phyloP scores from a whole-genome alignment of 2,888 invertebrate species.

The Ophion slaviceki region DNA sequence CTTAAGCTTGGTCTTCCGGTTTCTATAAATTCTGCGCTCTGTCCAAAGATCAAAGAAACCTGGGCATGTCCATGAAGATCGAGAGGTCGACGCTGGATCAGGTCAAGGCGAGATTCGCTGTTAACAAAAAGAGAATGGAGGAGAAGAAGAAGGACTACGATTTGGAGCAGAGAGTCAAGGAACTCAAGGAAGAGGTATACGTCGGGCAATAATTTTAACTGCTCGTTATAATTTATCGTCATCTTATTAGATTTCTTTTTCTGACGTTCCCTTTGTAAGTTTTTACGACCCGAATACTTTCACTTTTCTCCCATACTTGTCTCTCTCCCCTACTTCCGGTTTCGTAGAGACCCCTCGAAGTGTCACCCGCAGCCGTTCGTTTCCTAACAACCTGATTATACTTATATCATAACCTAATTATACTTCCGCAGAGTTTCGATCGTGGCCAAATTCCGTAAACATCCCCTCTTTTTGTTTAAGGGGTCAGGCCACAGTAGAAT shows the following conservation, averaged over 20 bases:
- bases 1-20: neutral
- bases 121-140: conserved; percentile 96
- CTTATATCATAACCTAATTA: no score
- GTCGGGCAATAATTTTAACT: neutral
- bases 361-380: no score
- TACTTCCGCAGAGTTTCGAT: no score
- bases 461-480: no score
- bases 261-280: neutral
- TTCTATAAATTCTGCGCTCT: neutral
- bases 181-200: conserved; percentile 94
- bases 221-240: neutral
- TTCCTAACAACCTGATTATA: no score
- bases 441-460: no score
- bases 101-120: conserved; percentile 95
- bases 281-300: neutral
- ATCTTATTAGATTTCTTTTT: neutral
- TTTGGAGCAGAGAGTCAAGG: conserved; percentile 94
- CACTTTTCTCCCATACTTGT: neutral
- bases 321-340: no score
- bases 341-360: no score
- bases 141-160: conserved; percentile 98
- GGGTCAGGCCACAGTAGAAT: no score
- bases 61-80: conserved; percentile 99
- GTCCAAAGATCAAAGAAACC: conserved; percentile 93
- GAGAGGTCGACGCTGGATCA: conserved; percentile 97